Conservation (phyloP, 2,113 vertebrate genomes). For the Rhynchomys soricoides region DNA sequence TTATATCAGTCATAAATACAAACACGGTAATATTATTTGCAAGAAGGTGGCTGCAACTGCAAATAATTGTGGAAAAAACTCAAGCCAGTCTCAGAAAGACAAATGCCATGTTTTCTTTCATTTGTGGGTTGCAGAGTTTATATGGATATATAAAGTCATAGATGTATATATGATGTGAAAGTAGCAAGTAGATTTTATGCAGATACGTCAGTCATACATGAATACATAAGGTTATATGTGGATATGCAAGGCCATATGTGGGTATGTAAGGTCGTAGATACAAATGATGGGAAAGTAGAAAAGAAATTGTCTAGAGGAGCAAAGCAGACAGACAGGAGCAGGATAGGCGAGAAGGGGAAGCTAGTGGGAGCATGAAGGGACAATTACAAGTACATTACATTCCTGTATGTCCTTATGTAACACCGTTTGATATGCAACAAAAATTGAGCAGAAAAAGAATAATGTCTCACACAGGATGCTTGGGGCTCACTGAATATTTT, state of each 20-base stretch:
- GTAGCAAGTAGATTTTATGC: neutral
- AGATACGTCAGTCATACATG: neutral
- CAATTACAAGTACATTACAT: neutral
- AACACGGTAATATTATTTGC: neutral
- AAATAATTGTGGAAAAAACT: neutral
- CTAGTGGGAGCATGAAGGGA: neutral
- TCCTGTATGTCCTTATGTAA: neutral
- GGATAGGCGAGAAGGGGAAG: neutral
- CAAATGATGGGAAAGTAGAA: neutral
- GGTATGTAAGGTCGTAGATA: neutral
- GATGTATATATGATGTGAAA: neutral
- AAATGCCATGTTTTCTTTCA: neutral
- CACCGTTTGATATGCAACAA: neutral
- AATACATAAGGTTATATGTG: neutral
- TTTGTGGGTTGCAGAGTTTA: neutral
- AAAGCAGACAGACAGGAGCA: neutral
- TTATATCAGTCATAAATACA: neutral
- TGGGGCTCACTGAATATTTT: neutral
- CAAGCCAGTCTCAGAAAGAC: neutral
- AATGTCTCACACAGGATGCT: neutral
- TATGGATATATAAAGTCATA: neutral
- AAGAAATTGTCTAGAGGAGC: neutral
- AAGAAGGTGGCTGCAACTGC: neutral
- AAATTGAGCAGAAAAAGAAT: neutral
- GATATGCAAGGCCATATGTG: neutral